Percentiles rank a stretch among this genome's conserved stretches.
phyloP scores from a whole-genome alignment of 2,113 vertebrate genomes.

The Phylloscopus whistleri region DNA sequence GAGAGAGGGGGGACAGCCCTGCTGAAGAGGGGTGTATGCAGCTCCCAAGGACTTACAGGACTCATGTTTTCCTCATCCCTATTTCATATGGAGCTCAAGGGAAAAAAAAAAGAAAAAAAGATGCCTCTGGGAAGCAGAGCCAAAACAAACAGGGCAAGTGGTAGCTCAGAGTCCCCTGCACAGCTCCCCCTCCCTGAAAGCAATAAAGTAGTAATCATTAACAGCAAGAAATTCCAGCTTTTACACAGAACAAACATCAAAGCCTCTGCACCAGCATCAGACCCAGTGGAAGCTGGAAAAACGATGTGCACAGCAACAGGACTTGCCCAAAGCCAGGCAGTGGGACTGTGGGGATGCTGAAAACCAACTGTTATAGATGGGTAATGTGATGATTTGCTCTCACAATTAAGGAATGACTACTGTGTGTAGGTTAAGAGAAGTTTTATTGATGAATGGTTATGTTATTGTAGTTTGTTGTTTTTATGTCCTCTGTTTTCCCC shows the following conservation, averaged over 20 bases:
- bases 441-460: neutral
- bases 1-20: neutral
- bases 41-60: neutral
- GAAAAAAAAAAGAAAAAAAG: neutral
- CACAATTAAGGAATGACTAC: neutral
- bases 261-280: neutral
- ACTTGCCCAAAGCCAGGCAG: neutral
- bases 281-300: neutral
- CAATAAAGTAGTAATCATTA: neutral
- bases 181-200: neutral
- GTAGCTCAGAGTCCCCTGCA: neutral
- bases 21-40: neutral
- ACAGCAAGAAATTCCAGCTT: neutral
- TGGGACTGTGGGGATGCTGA: neutral
- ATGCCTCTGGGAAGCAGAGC: neutral
- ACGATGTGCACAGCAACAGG: rapidly evolving
- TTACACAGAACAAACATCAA: neutral
- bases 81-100: neutral
- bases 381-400: neutral
- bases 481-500: neutral
- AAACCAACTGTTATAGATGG: neutral
- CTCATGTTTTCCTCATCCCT: neutral
- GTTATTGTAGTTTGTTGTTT: neutral
- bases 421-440: neutral
- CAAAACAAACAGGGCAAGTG: neutral